Conservation (phyloP, 1,140 invertebrate species). For the Procambarus virginalis region DNA sequence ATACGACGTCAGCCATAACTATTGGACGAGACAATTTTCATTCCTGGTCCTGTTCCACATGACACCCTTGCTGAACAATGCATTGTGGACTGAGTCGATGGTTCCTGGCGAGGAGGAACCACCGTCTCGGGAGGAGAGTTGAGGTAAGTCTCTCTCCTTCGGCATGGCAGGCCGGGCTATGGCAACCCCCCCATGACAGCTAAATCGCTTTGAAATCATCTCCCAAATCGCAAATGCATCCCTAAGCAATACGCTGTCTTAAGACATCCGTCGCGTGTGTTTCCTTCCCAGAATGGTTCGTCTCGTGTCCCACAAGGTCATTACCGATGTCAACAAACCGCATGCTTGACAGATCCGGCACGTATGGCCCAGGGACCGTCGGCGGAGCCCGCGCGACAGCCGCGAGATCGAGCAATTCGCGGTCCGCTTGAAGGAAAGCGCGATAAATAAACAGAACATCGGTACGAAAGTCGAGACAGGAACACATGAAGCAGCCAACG, state of each 20-base stretch:
- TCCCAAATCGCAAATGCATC: slow-evolving; percentile 45
- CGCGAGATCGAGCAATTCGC: background rate
- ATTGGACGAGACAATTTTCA: slow-evolving; percentile 64
- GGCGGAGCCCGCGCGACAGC: no score
- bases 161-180: background rate
- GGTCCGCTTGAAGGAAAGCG: background rate
- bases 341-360: background rate
- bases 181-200: slow-evolving; percentile 52
- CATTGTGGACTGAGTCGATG: background rate
- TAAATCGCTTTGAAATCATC: slow-evolving; percentile 65
- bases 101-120: background rate
- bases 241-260: slow-evolving; percentile 45
- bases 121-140: background rate
- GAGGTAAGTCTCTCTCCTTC: background rate
- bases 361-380: background rate
- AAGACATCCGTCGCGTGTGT: background rate
- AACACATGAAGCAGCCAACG: background rate
- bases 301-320: slow-evolving; percentile 21
- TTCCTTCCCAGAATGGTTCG: slow-evolving; percentile 26
- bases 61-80: slow-evolving; percentile 5
- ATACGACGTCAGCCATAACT: slow-evolving; percentile 58
- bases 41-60: slow-evolving; percentile 32
- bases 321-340: slow-evolving; percentile 40
- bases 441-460: background rate
- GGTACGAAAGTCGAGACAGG: background rate